Conservation (phyloP, 2,797 vertebrate species). For the Schizopygopsis malacanthus region DNA sequence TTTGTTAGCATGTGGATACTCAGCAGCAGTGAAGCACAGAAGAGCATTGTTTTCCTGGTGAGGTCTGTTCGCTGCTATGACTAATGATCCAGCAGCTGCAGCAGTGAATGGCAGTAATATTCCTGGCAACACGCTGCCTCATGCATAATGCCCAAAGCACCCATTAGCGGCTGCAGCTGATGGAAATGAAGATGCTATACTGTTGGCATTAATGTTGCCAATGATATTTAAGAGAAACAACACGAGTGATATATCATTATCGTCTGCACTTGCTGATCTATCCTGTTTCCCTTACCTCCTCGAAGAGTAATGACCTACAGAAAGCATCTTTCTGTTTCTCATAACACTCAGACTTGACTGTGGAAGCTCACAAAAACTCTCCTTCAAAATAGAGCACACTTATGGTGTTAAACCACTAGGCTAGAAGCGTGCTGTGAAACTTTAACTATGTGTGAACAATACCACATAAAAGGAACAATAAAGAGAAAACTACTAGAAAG, state of each 20-base stretch:
- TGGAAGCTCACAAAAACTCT: conserved; percentile 19
- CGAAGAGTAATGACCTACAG: conserved; percentile 41
- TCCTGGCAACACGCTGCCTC: conserved; percentile 2
- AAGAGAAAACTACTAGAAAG: conserved; percentile 20
- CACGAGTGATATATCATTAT: background rate
- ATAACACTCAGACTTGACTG: conserved; percentile 33
- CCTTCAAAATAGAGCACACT: conserved; percentile 24
- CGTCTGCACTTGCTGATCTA: conserved; percentile 27
- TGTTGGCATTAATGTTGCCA: too few species aligned
- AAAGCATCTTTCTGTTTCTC: conserved; percentile 53
- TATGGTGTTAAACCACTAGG: conserved; percentile 14
- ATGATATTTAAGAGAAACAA: background rate
- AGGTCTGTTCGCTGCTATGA: conserved; percentile 45
- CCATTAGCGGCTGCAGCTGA: background rate
- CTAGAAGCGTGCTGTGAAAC: conserved; percentile 24
- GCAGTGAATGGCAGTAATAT: conserved; percentile 12
- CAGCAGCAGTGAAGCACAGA: conserved; percentile 30
- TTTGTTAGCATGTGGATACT: conserved; percentile 36
- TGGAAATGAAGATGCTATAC: background rate
- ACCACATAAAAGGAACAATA: conserved; percentile 23
- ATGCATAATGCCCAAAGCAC: conserved; percentile 8
- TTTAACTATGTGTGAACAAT: conserved; percentile 19
- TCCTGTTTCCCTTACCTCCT: conserved; percentile 26
- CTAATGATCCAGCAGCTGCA: conserved; percentile 43
- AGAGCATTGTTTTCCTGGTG: conserved; percentile 23